A percentile compares a stretch with the other conserved stretches of the same genome.
Conservation (phyloP, 1,140 invertebrate species). For the Cyphomyrmex costatus region DNA sequence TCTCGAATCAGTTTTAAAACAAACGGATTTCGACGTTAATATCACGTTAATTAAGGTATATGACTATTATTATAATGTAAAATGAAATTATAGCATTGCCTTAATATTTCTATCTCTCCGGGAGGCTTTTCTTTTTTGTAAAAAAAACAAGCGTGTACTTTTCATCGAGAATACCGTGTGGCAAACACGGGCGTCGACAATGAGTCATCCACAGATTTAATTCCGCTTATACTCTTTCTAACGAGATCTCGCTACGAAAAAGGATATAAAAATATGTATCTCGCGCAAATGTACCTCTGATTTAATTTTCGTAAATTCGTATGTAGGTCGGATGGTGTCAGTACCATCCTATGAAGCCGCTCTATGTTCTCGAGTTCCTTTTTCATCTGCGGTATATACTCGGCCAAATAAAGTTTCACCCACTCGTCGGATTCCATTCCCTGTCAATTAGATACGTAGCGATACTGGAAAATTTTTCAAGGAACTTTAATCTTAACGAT, state of each 20-base stretch:
- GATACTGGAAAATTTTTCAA: background rate
- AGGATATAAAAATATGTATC: constrained; percentile 22
- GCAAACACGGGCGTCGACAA: constrained; percentile 17
- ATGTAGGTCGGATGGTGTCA: constrained; percentile 33
- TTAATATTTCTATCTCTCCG: background rate
- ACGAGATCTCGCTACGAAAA: constrained; percentile 38
- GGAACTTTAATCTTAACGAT: background rate
- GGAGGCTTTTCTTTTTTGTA: background rate
- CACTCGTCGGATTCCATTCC: constrained; percentile 11
- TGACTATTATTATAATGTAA: background rate
- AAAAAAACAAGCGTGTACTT: background rate
- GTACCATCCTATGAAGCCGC: constrained; percentile 10
- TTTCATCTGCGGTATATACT: background rate
- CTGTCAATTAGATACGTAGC: constrained; percentile 4
- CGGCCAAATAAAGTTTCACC: constrained; percentile 13
- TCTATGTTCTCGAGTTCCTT: background rate
- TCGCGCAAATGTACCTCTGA: constrained; percentile 32
- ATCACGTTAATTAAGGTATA: constrained; percentile 1
- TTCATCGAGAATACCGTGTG: background rate
- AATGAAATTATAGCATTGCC: background rate
- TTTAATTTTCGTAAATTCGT: constrained; percentile 58
- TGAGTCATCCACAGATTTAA: constrained; percentile 46
- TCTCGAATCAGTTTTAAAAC: constrained; percentile 10
- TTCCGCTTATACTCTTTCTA: background rate
- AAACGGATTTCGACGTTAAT: background rate